Conservation (phyloP, 2,888 invertebrate species). For the Pemphredon lugubris region DNA sequence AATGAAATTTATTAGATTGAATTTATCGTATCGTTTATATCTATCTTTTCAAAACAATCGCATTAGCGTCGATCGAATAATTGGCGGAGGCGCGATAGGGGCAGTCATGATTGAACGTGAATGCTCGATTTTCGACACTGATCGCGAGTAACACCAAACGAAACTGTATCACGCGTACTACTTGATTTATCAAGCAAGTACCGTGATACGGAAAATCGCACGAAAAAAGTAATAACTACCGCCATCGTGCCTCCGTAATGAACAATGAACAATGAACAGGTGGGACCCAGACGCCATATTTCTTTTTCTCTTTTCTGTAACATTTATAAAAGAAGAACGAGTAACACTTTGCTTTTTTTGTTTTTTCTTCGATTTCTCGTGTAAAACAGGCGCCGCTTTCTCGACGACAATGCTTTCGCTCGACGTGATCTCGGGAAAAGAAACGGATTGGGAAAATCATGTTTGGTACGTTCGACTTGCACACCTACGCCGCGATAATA, state of each 20-base stretch:
- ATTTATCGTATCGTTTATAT: slow-evolving; percentile 41
- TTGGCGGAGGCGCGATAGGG: slow-evolving; percentile 27
- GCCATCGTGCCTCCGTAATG: slow-evolving; percentile 25
- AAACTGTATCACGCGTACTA: not conserved
- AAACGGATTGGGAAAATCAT: slow-evolving; percentile 12
- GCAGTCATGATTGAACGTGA: slow-evolving; percentile 16
- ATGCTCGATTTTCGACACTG: not conserved
- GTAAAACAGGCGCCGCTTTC: slow-evolving; percentile 18
- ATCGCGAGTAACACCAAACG: no score
- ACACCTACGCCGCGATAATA: slow-evolving; percentile 6
- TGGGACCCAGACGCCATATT: slow-evolving; percentile 23
- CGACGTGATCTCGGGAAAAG: slow-evolving; percentile 7
- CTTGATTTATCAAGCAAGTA: slow-evolving; percentile 17
- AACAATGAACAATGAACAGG: slow-evolving; percentile 31
- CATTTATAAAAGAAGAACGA: slow-evolving; percentile 45
- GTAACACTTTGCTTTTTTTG: slow-evolving; percentile 23
- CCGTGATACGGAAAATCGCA: not conserved
- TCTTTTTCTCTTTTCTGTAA: slow-evolving; percentile 37
- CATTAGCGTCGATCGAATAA: slow-evolving; percentile 22
- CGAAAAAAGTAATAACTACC: slow-evolving; percentile 1
- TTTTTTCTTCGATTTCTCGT: no score
- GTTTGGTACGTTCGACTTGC: slow-evolving; percentile 5
- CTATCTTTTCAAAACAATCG: slow-evolving; percentile 33
- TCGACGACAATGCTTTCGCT: slow-evolving; percentile 24
- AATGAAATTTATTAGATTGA: slow-evolving; percentile 22